These are phyloP conservation scores for Dynastes grantii DNA, from an alignment of 2,888 invertebrate genomes.

Conservation along the genomic window DNA sequence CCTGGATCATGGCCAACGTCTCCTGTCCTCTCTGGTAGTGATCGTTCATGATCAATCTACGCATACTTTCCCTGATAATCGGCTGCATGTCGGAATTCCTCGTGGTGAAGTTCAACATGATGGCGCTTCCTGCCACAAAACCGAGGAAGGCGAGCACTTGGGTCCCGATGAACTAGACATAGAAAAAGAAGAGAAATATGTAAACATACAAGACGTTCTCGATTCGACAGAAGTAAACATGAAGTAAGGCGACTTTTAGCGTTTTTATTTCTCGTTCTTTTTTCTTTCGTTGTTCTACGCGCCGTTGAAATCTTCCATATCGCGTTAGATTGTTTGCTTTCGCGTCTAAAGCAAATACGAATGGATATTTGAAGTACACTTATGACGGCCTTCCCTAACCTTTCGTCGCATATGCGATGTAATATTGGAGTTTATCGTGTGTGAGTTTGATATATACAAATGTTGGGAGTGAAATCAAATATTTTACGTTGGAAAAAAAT, in stretches of 20 bases:
- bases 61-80: constrained; percentile 80
- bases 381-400: too few species aligned
- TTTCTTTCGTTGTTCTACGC: too few species aligned
- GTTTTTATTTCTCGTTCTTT: too few species aligned
- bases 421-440: too few species aligned
- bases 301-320: too few species aligned
- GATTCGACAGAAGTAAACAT: neutral
- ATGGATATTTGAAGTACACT: too few species aligned
- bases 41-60: constrained; percentile 83
- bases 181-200: constrained; percentile 51
- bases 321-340: too few species aligned
- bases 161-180: constrained; percentile 81
- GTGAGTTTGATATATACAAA: too few species aligned
- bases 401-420: too few species aligned
- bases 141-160: constrained; percentile 82
- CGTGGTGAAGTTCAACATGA: constrained; percentile 86
- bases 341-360: too few species aligned
- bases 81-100: constrained; percentile 87
- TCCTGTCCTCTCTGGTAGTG: constrained; percentile 75
- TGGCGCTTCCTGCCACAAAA: constrained; percentile 82
- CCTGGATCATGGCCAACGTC: constrained; percentile 86
- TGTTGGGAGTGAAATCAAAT: too few species aligned
- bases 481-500: too few species aligned
- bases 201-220: neutral
- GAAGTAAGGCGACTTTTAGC: neutral